phyloP scores from a whole-genome alignment of 2,888 invertebrate genomes.

The Octodonta nipae region DNA sequence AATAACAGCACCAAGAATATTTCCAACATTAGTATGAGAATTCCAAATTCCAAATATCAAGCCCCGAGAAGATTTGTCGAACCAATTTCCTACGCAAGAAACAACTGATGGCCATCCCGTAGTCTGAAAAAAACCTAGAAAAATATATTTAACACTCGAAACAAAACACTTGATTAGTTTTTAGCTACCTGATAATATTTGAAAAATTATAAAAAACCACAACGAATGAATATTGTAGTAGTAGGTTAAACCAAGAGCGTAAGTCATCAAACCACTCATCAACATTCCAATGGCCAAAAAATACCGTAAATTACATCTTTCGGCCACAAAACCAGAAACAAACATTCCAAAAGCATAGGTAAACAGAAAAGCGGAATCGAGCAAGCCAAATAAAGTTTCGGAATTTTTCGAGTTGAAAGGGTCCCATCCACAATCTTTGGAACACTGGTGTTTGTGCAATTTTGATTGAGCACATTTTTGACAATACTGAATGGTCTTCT shows the following conservation, averaged over 20 bases:
- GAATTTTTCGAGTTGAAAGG: slow-evolving; percentile 59
- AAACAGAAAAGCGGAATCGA: slow-evolving; percentile 86
- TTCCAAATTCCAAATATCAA: slow-evolving; percentile 95
- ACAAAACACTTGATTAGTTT: too few species aligned
- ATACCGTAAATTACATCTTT: slow-evolving; percentile 78
- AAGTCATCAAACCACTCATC: slow-evolving; percentile 70
- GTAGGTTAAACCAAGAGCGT: slow-evolving; percentile 77
- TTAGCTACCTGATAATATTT: too few species aligned
- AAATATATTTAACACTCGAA: too few species aligned
- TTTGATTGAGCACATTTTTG: slow-evolving; percentile 72
- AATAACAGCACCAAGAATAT: slow-evolving; percentile 82
- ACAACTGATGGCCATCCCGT: slow-evolving; percentile 97
- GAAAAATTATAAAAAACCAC: slow-evolving; percentile 69
- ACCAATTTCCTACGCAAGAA: slow-evolving; percentile 89
- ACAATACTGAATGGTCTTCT: slow-evolving; percentile 90
- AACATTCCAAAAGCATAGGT: slow-evolving; percentile 91
- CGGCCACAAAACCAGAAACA: slow-evolving; percentile 76
- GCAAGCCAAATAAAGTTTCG: slow-evolving; percentile 69
- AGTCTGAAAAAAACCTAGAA: slow-evolving; percentile 79
- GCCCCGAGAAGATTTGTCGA: slow-evolving; percentile 79
- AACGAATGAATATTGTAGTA: slow-evolving; percentile 68
- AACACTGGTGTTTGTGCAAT: slow-evolving; percentile 55
- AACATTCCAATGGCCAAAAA: slow-evolving; percentile 88
- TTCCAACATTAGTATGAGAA: slow-evolving; percentile 90
- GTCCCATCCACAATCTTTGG: slow-evolving; percentile 41